phyloP scores from a whole-genome alignment of 2,888 invertebrate genomes.

The Ischnura elegans region DNA sequence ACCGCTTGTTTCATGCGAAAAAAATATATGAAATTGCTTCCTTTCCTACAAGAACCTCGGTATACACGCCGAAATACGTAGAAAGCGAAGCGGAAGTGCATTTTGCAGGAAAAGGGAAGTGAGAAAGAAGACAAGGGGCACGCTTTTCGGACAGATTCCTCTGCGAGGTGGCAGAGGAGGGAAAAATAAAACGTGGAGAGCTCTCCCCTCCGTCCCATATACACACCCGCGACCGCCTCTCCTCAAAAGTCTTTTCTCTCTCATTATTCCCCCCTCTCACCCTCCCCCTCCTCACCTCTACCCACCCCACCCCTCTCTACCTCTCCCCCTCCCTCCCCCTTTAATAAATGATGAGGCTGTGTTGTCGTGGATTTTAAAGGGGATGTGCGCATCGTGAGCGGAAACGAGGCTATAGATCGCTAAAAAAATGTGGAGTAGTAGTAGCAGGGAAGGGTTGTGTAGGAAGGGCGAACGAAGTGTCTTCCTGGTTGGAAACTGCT shows the following conservation, averaged over 20 bases:
- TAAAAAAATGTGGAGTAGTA: slow-evolving; percentile 25
- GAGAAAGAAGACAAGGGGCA: neutral
- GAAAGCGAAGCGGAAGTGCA: no score
- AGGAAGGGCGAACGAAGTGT: neutral
- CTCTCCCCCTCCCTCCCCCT: neutral
- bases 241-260: neutral
- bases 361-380: slow-evolving; percentile 63
- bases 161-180: neutral
- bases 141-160: slow-evolving; percentile 40
- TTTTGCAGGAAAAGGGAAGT: neutral
- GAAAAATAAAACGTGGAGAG: neutral
- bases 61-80: no score
- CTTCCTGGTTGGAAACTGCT: neutral
- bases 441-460: neutral
- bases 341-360: slow-evolving; percentile 48
- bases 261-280: neutral
- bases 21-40: no score
- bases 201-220: neutral
- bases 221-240: slow-evolving; percentile 1
- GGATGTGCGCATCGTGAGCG: neutral
- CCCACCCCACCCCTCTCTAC: neutral
- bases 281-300: neutral
- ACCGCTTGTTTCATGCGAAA: no score
- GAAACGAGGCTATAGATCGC: slow-evolving; percentile 56
- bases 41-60: no score